phyloP scores from a whole-genome alignment of 1,140 invertebrate genomes.

The Batillaria attramentaria region DNA sequence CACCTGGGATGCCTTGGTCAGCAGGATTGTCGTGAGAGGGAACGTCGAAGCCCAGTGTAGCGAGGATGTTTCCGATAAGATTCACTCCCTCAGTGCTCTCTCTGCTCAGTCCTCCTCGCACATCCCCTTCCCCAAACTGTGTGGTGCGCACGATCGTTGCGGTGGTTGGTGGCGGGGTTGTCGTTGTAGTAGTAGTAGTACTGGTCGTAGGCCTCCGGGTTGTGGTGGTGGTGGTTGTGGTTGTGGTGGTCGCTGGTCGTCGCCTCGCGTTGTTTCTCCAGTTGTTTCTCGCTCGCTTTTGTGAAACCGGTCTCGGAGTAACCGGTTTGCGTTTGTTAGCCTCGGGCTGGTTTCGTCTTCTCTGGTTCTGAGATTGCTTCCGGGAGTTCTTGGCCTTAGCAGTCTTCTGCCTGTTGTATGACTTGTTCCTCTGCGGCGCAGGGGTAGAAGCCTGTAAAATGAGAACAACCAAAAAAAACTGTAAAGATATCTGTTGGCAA shows the following conservation, averaged over 20 bases:
- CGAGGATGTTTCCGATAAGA: neutral
- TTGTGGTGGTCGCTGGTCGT: neutral
- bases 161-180: neutral
- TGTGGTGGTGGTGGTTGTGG: constrained; percentile 7
- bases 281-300: neutral
- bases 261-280: neutral
- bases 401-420: too few relatives aligned
- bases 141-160: neutral
- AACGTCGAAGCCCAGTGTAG: neutral
- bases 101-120: neutral
- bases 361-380: too few relatives aligned
- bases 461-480: too few relatives aligned
- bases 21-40: neutral
- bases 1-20: neutral
- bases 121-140: too few relatives aligned
- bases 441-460: too few relatives aligned
- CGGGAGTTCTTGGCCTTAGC: too few relatives aligned
- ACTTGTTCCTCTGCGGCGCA: neutral
- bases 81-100: neutral
- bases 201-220: neutral
- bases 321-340: neutral
- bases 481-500: too few relatives aligned
- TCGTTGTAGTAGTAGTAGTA: constrained; percentile 6
- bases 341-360: neutral
- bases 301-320: neutral